Percentiles rank a stretch among this genome's conserved stretches.
phyloP scores from a whole-genome alignment of 2,888 invertebrate genomes.

The Andrena flavipes region DNA sequence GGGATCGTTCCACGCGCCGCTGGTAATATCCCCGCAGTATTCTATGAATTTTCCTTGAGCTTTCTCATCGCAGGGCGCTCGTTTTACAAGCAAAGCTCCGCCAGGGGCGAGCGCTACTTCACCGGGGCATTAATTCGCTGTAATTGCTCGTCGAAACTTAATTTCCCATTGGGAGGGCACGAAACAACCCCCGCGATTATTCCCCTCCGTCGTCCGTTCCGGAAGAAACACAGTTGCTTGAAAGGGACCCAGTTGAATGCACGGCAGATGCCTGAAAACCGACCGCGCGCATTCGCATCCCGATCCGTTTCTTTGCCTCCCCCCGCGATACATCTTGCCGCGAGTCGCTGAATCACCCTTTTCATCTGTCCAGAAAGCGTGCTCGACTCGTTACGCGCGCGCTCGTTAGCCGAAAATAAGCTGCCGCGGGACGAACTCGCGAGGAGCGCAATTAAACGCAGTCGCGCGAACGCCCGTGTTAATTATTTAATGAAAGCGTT shows the following conservation, averaged over 20 bases:
- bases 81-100: conserved; percentile 37
- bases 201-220: conserved; percentile 2
- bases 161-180: conserved; percentile 26
- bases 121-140: conserved; percentile 36
- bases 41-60: conserved; percentile 8
- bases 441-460: conserved; percentile 24
- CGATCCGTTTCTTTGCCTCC: neutral
- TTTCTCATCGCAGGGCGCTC: conserved; percentile 6
- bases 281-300: neutral
- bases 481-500: conserved; percentile 24
- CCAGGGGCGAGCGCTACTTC: conserved; percentile 17
- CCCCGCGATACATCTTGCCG: neutral
- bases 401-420: conserved; percentile 3
- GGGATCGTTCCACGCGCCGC: too few species aligned
- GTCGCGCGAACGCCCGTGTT: conserved; percentile 11
- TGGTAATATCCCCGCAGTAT: conserved; percentile 28
- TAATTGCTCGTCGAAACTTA: conserved; percentile 43
- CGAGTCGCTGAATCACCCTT: neutral
- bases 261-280: neutral
- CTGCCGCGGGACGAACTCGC: neutral
- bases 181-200: conserved; percentile 41
- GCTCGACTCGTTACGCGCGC: neutral
- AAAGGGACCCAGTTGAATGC: too few species aligned
- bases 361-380: neutral
- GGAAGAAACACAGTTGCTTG: too few species aligned